These are phyloP conservation scores for Anseranas semipalmata DNA, from an alignment of 2,113 vertebrate genomes.

Conservation along the genomic window DNA sequence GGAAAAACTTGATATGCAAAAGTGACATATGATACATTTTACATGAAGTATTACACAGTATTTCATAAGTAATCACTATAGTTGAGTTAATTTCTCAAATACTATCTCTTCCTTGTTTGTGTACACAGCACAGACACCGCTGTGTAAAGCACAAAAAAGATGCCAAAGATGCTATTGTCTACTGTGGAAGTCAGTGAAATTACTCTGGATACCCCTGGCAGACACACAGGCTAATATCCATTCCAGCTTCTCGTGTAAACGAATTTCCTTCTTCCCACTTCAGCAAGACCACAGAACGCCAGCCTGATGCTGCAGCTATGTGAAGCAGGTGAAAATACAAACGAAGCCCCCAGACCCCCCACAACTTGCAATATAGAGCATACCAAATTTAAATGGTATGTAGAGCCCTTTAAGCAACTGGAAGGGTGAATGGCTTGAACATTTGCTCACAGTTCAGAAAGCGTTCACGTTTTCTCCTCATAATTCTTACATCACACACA, in stretches of 20 bases:
- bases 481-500: not conserved
- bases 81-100: not conserved
- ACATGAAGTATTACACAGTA: not conserved
- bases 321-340: not conserved
- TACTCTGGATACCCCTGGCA: not conserved
- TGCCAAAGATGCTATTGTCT: not conserved
- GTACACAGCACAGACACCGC: rapidly evolving
- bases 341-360: not conserved
- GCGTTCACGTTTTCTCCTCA: not conserved
- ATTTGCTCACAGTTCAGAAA: not conserved
- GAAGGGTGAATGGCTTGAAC: not conserved
- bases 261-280: not conserved
- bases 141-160: not conserved
- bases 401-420: not conserved
- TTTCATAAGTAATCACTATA: not conserved
- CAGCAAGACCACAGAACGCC: not conserved
- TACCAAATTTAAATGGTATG: not conserved
- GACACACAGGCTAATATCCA: not conserved
- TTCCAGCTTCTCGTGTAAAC: not conserved
- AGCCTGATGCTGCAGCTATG: not conserved
- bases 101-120: not conserved
- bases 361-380: not conserved
- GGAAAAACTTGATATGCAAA: not conserved
- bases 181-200: not conserved
- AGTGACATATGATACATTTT: not conserved